phyloP scores from a whole-genome alignment of 2,113 vertebrate genomes.

The Hylia prasina region DNA sequence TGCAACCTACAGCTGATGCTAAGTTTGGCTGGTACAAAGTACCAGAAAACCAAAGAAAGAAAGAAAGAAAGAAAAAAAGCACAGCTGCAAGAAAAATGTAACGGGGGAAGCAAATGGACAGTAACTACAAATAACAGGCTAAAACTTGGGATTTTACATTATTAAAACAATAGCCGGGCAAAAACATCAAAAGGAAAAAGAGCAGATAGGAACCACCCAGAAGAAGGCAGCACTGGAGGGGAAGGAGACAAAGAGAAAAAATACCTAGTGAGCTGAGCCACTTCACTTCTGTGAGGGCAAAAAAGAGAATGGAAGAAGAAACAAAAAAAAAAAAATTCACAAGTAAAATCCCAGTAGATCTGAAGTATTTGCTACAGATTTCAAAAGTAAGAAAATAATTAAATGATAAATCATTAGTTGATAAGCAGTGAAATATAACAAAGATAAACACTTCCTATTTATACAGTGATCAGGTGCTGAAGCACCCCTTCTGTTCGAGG shows the following conservation, averaged over 20 bases:
- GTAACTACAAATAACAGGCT: background rate
- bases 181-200: constrained; percentile 11
- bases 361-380: background rate
- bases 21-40: background rate
- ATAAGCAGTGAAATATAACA: background rate
- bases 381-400: background rate
- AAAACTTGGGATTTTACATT: constrained; percentile 22
- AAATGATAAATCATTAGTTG: background rate
- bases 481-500: background rate
- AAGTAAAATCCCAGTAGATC: background rate
- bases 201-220: background rate
- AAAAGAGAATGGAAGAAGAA: background rate
- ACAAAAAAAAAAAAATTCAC: background rate
- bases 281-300: background rate
- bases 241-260: constrained; percentile 3
- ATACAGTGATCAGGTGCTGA: background rate
- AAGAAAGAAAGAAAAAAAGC: background rate
- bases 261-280: background rate
- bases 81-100: constrained; percentile 11
- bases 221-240: background rate
- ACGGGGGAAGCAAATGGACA: background rate
- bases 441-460: background rate
- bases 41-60: background rate
- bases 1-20: background rate
- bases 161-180: constrained; percentile 1